phyloP scores from a whole-genome alignment of 2,797 vertebrate species.

The Rhinella marina region DNA sequence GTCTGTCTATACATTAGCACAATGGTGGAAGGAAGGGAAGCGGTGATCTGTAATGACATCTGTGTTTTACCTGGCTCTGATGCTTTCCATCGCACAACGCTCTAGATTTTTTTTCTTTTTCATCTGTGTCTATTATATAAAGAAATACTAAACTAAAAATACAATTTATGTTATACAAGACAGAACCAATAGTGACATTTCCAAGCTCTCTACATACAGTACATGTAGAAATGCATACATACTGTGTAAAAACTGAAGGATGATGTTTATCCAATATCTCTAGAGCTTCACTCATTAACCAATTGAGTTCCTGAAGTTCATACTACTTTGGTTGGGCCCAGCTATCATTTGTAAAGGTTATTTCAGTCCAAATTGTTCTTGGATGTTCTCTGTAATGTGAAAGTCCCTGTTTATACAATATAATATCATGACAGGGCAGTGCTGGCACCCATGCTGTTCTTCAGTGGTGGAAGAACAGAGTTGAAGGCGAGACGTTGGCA shows the following conservation, averaged over 20 bases:
- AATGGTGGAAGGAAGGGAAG: conserved; percentile 35
- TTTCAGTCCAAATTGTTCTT: not conserved
- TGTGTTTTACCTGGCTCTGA: conserved; percentile 41
- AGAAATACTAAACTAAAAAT: conserved; percentile 59
- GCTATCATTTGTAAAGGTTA: not conserved
- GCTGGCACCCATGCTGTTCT: no score
- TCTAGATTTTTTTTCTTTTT: conserved; percentile 27
- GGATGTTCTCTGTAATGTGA: not conserved
- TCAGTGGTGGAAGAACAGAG: no score
- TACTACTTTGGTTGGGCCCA: not conserved
- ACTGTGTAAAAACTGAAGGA: not conserved
- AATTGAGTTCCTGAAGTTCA: not conserved
- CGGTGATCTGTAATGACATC: conserved; percentile 26
- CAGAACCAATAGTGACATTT: not conserved
- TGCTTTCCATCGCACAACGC: conserved; percentile 18
- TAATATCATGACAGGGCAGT: not conserved
- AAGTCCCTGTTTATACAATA: not conserved
- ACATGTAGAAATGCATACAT: conserved; percentile 2
- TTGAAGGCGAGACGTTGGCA: no score
- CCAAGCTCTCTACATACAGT: not conserved
- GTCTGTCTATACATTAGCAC: not conserved
- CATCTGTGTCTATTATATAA: conserved; percentile 60
- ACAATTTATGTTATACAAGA: conserved; percentile 64
- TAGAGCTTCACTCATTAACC: not conserved
- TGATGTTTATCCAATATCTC: not conserved